These are phyloP conservation scores for Macquaria australasica DNA, from an alignment of 2,113 vertebrate species.

Conservation along the genomic window DNA sequence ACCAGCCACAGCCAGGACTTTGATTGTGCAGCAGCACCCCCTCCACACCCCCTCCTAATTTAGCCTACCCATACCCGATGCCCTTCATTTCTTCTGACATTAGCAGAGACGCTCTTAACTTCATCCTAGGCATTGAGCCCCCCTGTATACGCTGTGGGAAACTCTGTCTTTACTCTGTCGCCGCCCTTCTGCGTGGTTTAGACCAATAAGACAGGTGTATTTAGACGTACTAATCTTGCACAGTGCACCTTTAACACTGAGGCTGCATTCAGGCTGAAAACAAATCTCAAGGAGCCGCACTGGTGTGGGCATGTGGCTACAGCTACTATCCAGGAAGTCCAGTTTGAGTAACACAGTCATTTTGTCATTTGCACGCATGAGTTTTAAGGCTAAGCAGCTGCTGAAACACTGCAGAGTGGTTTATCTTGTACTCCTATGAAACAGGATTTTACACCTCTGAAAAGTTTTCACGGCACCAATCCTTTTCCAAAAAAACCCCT, in stretches of 20 bases:
- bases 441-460: not conserved
- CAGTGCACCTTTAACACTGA: not conserved
- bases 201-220: not conserved
- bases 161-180: not conserved
- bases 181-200: not conserved
- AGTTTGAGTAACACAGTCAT: not conserved
- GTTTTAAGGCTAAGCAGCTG: not conserved
- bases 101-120: not conserved
- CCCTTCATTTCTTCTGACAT: conserved; percentile 24
- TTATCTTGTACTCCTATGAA: not conserved
- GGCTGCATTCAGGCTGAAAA: not conserved
- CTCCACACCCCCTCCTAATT: too few species aligned
- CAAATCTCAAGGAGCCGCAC: not conserved
- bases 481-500: too few species aligned
- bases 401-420: not conserved
- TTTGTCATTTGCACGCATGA: not conserved
- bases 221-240: not conserved
- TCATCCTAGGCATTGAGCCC: too few species aligned
- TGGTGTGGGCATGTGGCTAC: not conserved
- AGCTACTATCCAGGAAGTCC: not conserved
- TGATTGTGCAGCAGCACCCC: too few species aligned
- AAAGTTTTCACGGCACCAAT: too few species aligned
- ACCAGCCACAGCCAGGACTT: too few species aligned
- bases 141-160: not conserved
- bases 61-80: too few species aligned